Evolutionary conservation across 2,888 invertebrate genomes (phyloP).

Genomic region (Callosobruchus maculatus): DNA sequence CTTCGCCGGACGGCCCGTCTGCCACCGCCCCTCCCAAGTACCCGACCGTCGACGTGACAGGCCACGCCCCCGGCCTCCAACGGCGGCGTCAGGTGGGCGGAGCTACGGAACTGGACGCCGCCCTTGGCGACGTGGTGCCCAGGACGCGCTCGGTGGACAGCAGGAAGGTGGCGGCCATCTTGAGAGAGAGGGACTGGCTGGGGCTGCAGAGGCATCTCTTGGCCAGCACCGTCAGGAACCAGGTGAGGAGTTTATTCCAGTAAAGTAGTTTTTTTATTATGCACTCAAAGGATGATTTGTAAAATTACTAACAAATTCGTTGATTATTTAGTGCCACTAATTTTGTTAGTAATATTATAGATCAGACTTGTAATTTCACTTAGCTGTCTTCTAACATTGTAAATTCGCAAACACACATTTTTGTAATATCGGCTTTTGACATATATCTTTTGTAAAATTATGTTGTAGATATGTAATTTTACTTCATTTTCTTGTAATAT

Average conservation of each 20-base stretch:
- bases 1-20: not conserved
- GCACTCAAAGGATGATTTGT: no score
- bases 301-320: no score
- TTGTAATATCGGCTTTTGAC: no score
- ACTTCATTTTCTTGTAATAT: no score
- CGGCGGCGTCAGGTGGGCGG: constrained; percentile 7
- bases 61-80: not conserved
- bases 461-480: no score
- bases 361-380: no score
- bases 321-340: no score
- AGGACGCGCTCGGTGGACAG: constrained; percentile 66
- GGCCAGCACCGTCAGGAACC: constrained; percentile 77
- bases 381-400: no score
- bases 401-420: no score
- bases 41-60: constrained; percentile 8
- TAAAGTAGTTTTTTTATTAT: no score
- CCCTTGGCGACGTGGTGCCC: constrained; percentile 62
- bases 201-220: constrained; percentile 82
- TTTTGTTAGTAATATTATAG: no score
- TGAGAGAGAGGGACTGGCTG: constrained; percentile 75
- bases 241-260: constrained; percentile 54
- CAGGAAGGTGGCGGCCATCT: constrained; percentile 77
- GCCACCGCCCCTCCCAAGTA: not conserved
- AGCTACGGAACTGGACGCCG: constrained; percentile 65
- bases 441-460: no score